These are phyloP conservation scores for Taphrorychus bicolor DNA, from an alignment of 2,888 invertebrate genomes.

Conservation along the genomic window DNA sequence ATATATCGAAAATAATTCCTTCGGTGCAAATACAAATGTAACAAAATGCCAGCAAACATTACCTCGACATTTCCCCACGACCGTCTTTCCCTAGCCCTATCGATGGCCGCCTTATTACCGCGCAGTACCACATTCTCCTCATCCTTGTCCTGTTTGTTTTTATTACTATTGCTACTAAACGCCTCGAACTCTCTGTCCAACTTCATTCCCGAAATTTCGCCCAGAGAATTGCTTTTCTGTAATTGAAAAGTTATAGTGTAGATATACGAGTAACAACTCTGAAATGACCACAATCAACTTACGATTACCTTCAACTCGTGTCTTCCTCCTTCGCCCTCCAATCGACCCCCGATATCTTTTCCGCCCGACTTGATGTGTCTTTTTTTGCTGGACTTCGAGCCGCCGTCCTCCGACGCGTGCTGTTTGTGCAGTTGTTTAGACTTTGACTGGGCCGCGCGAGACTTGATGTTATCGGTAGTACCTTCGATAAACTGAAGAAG, in stretches of 20 bases:
- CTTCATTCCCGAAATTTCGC: constrained; percentile 77
- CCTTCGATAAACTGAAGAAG: constrained; percentile 82
- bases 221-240: constrained; percentile 79
- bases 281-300: neutral
- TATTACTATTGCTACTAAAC: constrained; percentile 39
- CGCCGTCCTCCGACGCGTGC: constrained; percentile 47
- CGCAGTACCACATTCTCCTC: constrained; percentile 50
- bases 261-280: neutral
- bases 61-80: constrained; percentile 56
- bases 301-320: constrained; percentile 52
- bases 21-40: too few species aligned
- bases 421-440: constrained; percentile 49
- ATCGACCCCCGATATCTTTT: constrained; percentile 46
- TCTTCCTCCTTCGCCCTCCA: constrained; percentile 46
- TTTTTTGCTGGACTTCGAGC: constrained; percentile 48
- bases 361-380: constrained; percentile 48
- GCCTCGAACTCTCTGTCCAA: constrained; percentile 46
- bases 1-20: too few species aligned
- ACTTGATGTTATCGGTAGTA: constrained; percentile 55
- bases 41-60: too few species aligned
- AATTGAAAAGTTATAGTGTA: constrained; percentile 45
- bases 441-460: constrained; percentile 49
- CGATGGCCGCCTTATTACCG: constrained; percentile 49
- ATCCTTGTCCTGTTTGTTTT: constrained; percentile 52
- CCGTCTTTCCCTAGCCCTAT: constrained; percentile 53